Evolutionary conservation across 2,888 invertebrate genomes (phyloP).

Genomic region (Crepidodera aurea): DNA sequence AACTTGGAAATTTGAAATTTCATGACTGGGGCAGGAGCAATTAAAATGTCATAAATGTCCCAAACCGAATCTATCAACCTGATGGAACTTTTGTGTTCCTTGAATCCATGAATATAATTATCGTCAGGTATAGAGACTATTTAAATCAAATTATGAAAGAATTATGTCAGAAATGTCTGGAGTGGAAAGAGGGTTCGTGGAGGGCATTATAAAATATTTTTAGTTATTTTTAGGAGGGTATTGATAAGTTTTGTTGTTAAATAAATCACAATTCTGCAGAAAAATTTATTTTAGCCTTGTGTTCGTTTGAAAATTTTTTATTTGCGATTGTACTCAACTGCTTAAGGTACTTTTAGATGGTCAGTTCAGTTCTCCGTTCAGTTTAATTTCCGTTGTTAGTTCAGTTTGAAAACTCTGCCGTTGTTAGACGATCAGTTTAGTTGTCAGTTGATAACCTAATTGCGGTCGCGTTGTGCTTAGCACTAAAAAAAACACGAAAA

Average conservation of each 20-base stretch:
- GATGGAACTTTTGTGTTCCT: slow-evolving; percentile 18
- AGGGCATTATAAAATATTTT: background rate
- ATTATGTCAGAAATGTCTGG: slow-evolving; percentile 13
- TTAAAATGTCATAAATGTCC: slow-evolving; percentile 17
- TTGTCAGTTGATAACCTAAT: too few relatives aligned
- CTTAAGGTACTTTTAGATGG: too few relatives aligned
- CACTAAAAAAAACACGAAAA: too few relatives aligned
- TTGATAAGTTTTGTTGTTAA: background rate
- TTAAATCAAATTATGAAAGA: slow-evolving; percentile 5
- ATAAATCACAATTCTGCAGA: too few relatives aligned
- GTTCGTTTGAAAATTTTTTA: too few relatives aligned
- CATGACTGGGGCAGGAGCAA: background rate
- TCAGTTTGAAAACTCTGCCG: too few relatives aligned
- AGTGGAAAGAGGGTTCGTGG: slow-evolving; percentile 7
- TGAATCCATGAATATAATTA: slow-evolving; percentile 24
- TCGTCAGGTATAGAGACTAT: slow-evolving; percentile 11
- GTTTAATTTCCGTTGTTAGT: too few relatives aligned
- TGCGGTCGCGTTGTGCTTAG: too few relatives aligned
- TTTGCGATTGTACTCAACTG: too few relatives aligned
- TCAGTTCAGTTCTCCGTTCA: too few relatives aligned
- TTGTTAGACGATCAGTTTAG: too few relatives aligned
- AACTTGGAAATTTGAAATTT: background rate
- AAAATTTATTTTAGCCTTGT: too few relatives aligned
- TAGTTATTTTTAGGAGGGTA: background rate
- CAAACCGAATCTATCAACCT: slow-evolving; percentile 10